Percentiles rank a stretch among this genome's conserved stretches.
These are phyloP conservation scores for Drosophila antonietae DNA, from an alignment of 2,888 invertebrate species.

Conservation along the genomic window DNA sequence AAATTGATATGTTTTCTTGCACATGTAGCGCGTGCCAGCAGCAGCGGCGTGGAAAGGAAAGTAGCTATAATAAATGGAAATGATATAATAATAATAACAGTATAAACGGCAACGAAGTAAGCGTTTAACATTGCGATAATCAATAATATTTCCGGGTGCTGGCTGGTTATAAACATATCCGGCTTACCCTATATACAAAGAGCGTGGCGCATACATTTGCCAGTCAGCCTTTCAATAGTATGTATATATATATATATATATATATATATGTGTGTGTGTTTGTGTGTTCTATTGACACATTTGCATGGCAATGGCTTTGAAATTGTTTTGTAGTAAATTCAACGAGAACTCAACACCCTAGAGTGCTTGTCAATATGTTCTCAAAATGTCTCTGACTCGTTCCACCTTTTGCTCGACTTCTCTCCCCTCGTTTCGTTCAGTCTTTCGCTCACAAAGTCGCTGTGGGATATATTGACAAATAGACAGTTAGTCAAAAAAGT, in stretches of 20 bases:
- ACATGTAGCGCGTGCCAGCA: constrained; percentile 49
- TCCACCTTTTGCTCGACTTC: neutral
- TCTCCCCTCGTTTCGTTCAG: neutral
- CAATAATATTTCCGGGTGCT: constrained; percentile 67
- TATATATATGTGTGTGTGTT: neutral
- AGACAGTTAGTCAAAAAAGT: constrained; percentile 17
- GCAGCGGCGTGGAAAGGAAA: neutral
- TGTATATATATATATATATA: neutral
- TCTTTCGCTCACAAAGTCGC: neutral
- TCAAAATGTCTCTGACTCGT: neutral
- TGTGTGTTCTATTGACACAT: constrained; percentile 66
- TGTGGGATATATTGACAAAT: constrained; percentile 24
- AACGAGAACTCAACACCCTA: constrained; percentile 33
- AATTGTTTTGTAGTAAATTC: constrained; percentile 48
- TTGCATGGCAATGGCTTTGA: constrained; percentile 56
- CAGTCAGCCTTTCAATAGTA: constrained; percentile 37
- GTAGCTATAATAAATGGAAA: constrained; percentile 51
- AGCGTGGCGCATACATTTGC: constrained; percentile 21
- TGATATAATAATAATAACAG: constrained; percentile 51
- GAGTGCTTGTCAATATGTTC: constrained; percentile 51
- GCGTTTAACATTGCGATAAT: constrained; percentile 66
- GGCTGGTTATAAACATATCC: constrained; percentile 29
- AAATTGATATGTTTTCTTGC: constrained; percentile 68
- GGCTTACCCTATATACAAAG: constrained; percentile 8
- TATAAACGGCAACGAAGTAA: constrained; percentile 35